Percentiles rank a stretch among this genome's conserved stretches.
Conservation (phyloP, 1,140 invertebrate genomes). For the Drosophila fuyamai region DNA sequence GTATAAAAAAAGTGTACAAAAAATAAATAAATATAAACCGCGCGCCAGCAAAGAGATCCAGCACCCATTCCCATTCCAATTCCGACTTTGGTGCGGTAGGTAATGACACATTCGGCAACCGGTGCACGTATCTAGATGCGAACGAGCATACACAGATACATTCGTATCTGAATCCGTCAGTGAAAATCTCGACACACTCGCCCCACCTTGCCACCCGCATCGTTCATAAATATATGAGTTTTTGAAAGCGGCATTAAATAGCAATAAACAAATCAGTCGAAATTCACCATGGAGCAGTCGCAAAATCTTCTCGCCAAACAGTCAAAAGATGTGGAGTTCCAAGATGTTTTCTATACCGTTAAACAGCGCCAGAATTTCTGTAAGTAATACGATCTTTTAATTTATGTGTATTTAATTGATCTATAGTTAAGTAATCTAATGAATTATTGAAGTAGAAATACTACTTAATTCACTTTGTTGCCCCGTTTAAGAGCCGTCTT, state of each 20-base stretch:
- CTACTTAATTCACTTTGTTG: too few relatives aligned
- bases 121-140: conserved; percentile 50
- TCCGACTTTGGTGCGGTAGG: conserved; percentile 44
- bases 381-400: conserved; percentile 44
- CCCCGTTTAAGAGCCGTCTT: background rate
- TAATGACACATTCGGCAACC: conserved; percentile 70
- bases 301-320: conserved; percentile 62
- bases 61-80: conserved; percentile 40
- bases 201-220: conserved; percentile 24
- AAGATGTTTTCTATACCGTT: conserved; percentile 81
- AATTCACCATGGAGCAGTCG: conserved; percentile 64
- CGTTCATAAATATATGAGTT: conserved; percentile 30
- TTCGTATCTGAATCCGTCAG: conserved; percentile 39
- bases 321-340: conserved; percentile 83
- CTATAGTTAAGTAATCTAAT: background rate
- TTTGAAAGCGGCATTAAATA: conserved; percentile 49
- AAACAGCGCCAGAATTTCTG: conserved; percentile 67
- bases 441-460: background rate
- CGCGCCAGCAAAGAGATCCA: conserved; percentile 11
- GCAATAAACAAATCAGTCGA: conserved; percentile 32
- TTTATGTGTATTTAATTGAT: too few relatives aligned
- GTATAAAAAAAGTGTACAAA: conserved; percentile 15
- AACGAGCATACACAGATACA: conserved; percentile 19
- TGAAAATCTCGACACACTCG: background rate
- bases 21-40: conserved; percentile 28